Evolutionary conservation across 1,140 invertebrate species (phyloP), one percentile per base, ranked within the genome.

Genomic region (Palaemon carinicauda): DNA sequence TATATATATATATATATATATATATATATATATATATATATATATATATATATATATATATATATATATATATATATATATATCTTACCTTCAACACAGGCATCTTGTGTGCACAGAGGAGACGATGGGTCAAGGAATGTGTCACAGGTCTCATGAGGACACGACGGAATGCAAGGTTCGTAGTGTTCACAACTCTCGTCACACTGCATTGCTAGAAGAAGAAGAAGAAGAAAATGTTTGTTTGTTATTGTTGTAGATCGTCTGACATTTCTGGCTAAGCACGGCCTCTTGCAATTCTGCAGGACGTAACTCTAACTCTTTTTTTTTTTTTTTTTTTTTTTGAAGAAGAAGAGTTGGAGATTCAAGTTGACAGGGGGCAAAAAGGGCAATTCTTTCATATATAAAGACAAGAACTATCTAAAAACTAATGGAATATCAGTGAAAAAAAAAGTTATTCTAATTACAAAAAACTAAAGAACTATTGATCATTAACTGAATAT

Each of bases 81-180:
- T 77, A 77, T 21, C 65, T 53, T 41, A 91, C 95, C 96, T 92
- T 97, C 96, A 33, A 96, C 93, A 88, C 96, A 97, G 27, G 93
- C 93, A 84, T 97, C 95, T 50, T 94, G 92, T 27, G 93, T 92
- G 89, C 96, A 97, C 74, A 94, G 91, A 80, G 93, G 91, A 41
- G 93, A 92, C 0, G 91, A 75, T 21, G 90, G 91, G 29, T 91
- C 90, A 83, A 95, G 93, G 19, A 94, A 92, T 90, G 96, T 96
- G 84, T 97, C 95, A 90, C 97, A 98, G 0, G 96, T 97, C 91
- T 95, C 94, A 2, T 93, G 92, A 0, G 96, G 96, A 90, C 97
- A 98, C 1, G 95, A 93, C 0, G 95, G 94, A 7, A 97, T 93
- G 90, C 96, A 97, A 3, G 96, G 94, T 77, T 94, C 95, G 91